Percentiles rank a stretch among this genome's conserved stretches.
These are phyloP conservation scores for Rallus limicola DNA, from an alignment of 2,113 vertebrate species.

Conservation along the genomic window DNA sequence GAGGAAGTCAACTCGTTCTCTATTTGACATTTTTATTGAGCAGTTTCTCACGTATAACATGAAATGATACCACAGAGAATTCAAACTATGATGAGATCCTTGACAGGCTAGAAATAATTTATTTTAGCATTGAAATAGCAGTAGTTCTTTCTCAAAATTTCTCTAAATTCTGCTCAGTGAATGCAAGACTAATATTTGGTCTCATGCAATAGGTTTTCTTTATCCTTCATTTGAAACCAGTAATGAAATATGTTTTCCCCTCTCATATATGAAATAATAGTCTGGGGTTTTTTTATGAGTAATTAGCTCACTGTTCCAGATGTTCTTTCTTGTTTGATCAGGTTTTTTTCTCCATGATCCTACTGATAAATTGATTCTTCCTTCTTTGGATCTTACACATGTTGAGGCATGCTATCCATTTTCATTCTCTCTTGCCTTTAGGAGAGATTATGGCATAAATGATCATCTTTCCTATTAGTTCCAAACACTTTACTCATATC, in stretches of 20 bases:
- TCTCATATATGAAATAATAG: not conserved
- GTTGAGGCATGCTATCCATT: not conserved
- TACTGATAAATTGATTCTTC: slow-evolving; percentile 17
- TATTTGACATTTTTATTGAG: slow-evolving; percentile 82
- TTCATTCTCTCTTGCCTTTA: not conserved
- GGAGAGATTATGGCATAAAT: not conserved
- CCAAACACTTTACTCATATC: not conserved
- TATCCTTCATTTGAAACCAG: slow-evolving; percentile 65
- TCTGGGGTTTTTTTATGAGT: not conserved
- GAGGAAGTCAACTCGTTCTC: slow-evolving; percentile 58
- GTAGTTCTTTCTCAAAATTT: slow-evolving; percentile 63
- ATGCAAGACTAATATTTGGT: slow-evolving; percentile 56
- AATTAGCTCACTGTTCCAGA: slow-evolving; percentile 43
- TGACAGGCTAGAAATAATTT: slow-evolving; percentile 52
- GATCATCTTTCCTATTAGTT: not conserved
- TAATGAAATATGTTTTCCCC: slow-evolving; percentile 4
- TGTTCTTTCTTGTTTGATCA: not conserved
- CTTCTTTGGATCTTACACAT: not conserved
- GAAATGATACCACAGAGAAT: slow-evolving; percentile 74
- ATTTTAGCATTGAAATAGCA: slow-evolving; percentile 66
- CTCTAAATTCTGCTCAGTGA: slow-evolving; percentile 38
- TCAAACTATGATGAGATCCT: slow-evolving; percentile 53
- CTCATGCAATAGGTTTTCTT: slow-evolving; percentile 54
- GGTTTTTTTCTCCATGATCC: slow-evolving; percentile 2
- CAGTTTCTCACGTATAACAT: slow-evolving; percentile 79